Conservation (phyloP, 2,888 invertebrate genomes). For the Drosophila longiperda region DNA sequence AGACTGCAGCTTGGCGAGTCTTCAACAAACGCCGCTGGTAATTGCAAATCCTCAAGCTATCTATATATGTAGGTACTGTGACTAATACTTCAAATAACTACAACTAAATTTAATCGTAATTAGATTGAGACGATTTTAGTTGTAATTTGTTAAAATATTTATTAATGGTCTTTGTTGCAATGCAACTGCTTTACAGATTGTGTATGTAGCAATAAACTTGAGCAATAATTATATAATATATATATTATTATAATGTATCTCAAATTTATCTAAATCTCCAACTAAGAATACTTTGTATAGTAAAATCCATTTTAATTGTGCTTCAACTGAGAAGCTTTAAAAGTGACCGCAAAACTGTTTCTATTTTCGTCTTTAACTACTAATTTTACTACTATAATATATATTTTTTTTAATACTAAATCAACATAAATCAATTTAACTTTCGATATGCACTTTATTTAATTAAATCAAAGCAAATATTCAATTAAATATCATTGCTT, state of each 20-base stretch:
- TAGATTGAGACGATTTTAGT: background rate
- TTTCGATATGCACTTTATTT: background rate
- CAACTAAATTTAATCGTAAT: conserved; percentile 1
- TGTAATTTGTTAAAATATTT: background rate
- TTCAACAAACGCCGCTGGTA: conserved; percentile 34
- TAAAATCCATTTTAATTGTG: background rate
- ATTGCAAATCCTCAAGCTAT: conserved; percentile 44
- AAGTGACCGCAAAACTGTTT: background rate
- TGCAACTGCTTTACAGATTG: background rate
- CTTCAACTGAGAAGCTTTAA: background rate
- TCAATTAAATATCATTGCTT: background rate
- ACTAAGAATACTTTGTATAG: background rate
- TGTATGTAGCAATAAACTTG: background rate
- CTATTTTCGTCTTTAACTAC: background rate
- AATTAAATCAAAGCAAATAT: background rate
- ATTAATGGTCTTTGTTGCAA: background rate
- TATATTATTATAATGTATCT: background rate
- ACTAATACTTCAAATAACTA: conserved; percentile 1
- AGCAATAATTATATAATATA: background rate
- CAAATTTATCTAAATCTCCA: background rate
- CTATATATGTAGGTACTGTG: conserved; percentile 31
- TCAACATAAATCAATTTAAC: background rate
- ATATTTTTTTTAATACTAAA: background rate
- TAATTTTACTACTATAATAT: background rate
- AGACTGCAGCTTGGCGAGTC: conserved; percentile 15